Base-by-base conservation (phyloP, 2,888 invertebrate genomes). In the Neoitamus cyanurus region DNA sequence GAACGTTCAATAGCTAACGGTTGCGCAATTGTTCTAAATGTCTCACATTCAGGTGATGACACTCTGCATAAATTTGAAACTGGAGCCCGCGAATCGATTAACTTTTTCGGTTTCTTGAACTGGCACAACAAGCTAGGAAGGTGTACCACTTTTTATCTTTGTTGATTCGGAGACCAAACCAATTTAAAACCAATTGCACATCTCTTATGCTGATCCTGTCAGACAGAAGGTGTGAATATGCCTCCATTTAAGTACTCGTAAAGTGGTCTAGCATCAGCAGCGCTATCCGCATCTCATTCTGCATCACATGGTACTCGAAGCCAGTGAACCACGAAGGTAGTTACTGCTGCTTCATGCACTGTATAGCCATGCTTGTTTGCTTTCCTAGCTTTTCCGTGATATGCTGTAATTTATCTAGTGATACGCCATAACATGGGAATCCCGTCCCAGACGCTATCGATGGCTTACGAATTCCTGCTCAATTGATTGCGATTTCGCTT, bases 381-480 rank as follows among this genome's bases (percentile, higher is more conserved):
- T 73, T 73, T 36, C 11, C 73, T 36, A 73, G 2, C 20, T 36
- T 73, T 73, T 73, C 73, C 73, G 37, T 36, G 73, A 34, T 73
- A 73, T 36, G 31, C 73, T 73, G 73, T 73, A 73, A 73, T 73
- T 73, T 73, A 73, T 73, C 36, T 73, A 20, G 36, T 58, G 73
- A 73, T 73, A 73, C 36, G 34, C 34, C 73, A 73, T 36, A 73
- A 73, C 36, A 34, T 73, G 36, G 36, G 31, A 30, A 70, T 70
- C 70, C 31, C 25, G 70, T 70, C 31, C 15, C n/a, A 70, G 58
- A 58, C 20, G 70, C 70, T 31, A 73, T 73, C 36, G 9, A 73
- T 73, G 15, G 36, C 20, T 37, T 73, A 36, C 20, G 15, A 36
- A 36, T 73, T 73, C 36, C 73, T 73, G 9, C 70, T 73, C 34